Evolutionary conservation across 2,113 vertebrate genomes (phyloP).

Genomic region (Mustelus asterias): DNA sequence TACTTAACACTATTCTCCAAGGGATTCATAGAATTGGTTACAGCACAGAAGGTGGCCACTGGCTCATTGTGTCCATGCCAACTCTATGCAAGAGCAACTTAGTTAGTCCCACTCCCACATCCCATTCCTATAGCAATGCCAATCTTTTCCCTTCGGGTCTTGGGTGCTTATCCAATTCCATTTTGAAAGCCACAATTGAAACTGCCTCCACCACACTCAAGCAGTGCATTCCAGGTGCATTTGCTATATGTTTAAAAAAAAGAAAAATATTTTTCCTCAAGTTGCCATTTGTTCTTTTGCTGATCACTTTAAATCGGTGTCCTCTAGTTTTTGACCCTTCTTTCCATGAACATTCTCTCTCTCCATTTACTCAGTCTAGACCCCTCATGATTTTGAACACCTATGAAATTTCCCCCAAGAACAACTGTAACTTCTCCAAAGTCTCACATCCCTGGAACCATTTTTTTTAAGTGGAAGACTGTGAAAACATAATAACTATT

Average conservation of each 20-base stretch:
- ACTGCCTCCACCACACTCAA: no score
- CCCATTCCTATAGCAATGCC: background rate
- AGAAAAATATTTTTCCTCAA: no score
- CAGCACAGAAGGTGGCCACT: no score
- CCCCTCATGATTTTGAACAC: background rate
- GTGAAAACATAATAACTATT: background rate
- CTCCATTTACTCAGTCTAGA: background rate
- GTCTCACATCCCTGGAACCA: background rate
- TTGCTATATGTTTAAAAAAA: background rate
- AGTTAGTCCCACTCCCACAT: background rate
- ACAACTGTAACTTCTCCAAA: background rate
- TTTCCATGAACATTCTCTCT: background rate
- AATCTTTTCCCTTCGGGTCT: background rate
- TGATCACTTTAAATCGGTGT: background rate
- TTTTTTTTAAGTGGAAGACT: no score
- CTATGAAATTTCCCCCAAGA: background rate
- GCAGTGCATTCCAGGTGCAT: background rate
- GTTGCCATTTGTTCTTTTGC: background rate
- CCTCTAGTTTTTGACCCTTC: background rate
- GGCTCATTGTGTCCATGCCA: background rate
- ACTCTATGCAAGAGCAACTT: background rate
- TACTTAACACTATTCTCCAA: background rate
- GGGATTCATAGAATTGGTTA: background rate
- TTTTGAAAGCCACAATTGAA: background rate
- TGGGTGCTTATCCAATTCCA: background rate